phyloP scores from a whole-genome alignment of 2,797 vertebrate species.

The Lacerta viridis region DNA sequence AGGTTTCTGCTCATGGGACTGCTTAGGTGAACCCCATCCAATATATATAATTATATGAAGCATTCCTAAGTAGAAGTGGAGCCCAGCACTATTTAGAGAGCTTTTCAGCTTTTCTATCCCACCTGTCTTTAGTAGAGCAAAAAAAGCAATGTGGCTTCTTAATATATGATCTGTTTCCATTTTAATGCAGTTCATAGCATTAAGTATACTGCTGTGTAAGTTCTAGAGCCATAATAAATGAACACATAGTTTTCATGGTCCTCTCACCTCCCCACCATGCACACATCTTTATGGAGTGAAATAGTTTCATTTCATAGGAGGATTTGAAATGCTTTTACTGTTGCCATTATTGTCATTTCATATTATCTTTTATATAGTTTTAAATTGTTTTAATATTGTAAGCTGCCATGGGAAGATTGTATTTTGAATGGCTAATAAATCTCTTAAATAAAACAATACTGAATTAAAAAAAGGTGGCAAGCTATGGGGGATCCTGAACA shows the following conservation, averaged over 20 bases:
- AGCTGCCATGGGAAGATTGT: background rate
- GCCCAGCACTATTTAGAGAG: conserved; percentile 7
- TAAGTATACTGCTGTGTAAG: background rate
- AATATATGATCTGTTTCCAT: background rate
- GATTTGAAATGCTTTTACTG: background rate
- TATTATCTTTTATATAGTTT: background rate
- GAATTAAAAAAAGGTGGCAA: background rate
- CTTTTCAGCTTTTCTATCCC: background rate
- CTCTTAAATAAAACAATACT: background rate
- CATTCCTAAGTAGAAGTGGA: background rate
- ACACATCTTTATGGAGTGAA: background rate
- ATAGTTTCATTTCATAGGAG: background rate
- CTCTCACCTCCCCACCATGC: no score
- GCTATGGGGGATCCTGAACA: background rate
- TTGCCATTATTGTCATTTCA: background rate
- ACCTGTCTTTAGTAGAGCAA: background rate
- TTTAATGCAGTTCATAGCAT: background rate
- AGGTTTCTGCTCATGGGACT: no score
- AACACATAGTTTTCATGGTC: background rate
- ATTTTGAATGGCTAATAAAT: background rate
- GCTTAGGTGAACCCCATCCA: no score
- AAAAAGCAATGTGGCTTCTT: background rate
- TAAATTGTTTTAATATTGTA: no score
- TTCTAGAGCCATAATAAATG: background rate
- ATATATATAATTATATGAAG: no score